Conservation (phyloP, 2,888 invertebrate species). For the Anoplius nigerrimus region DNA sequence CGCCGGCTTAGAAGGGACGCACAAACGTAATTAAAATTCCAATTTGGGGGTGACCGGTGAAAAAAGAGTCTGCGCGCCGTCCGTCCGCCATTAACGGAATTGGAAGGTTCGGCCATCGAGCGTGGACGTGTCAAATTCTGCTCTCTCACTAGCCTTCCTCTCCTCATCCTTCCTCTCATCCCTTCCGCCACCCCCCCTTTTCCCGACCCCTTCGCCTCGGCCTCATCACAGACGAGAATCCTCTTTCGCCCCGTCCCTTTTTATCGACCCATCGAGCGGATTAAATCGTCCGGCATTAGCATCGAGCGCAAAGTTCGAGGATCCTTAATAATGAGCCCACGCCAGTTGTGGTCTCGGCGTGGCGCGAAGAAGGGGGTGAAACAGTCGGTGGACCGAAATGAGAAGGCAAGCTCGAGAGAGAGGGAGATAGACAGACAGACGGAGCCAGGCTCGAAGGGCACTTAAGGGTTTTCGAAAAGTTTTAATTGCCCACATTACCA, state of each 20-base stretch:
- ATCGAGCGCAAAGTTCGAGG: constrained; percentile 24
- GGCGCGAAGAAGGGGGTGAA: too few relatives aligned
- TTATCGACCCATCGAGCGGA: constrained; percentile 5
- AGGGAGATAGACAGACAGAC: too few relatives aligned
- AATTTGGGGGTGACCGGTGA: constrained; percentile 6
- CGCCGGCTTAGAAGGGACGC: background rate
- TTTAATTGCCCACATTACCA: constrained; percentile 61
- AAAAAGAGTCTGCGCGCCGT: too few relatives aligned
- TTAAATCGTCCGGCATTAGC: background rate
- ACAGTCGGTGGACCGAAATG: constrained; percentile 14
- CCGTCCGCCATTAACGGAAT: constrained; percentile 16
- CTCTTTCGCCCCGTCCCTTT: background rate
- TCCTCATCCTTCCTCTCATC: too few relatives aligned
- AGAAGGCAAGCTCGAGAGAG: too few relatives aligned
- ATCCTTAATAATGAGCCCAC: constrained; percentile 35
- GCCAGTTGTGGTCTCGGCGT: too few relatives aligned
- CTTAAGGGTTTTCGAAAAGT: constrained; percentile 50
- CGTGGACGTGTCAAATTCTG: background rate
- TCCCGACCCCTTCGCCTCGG: too few relatives aligned
- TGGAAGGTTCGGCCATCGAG: constrained; percentile 10
- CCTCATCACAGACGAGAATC: background rate
- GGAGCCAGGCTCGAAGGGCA: constrained; percentile 6
- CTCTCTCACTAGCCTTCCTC: background rate
- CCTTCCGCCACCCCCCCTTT: too few relatives aligned
- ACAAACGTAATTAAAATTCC: constrained; percentile 18